Evolutionary conservation across 2,888 invertebrate genomes (phyloP), one percentile per base, ranked within the genome.

Genomic region (Ennomos erosarius): DNA sequence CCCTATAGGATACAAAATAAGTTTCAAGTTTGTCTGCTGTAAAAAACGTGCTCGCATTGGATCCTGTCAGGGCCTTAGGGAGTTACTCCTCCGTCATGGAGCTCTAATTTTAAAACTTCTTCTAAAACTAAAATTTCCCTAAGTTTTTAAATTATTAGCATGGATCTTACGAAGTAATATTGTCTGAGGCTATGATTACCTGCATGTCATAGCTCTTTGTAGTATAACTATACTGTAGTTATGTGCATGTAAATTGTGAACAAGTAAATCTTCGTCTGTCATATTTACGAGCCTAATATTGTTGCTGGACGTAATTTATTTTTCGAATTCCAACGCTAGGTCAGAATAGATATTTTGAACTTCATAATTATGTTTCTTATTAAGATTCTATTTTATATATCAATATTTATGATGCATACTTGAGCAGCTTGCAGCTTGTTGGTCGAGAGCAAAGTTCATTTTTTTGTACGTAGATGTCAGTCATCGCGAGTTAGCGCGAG

Each of bases 251-350:
- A 73, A 75, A 76, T 70, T 75, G 73, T 75, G 73, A 75, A 76
- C 70, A 72, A 73, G 66, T 68, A 61, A 58, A 64, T 65, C 67
- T 33, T 75, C 75, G 71, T 70, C 70, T 69, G 65, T 60, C 67
- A 64, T 65, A 68, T 71, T 39, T 67, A 75, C 69, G 68, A 71
- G 69, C 55, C 62, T 59, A 70, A 62, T 26, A 70, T 74, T 67
- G 59, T 66, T 73, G 71, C 83, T 80, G 75, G 74, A 48, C 70
- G 73, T 77, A 82, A 81, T 84, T 78, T 76, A 74, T 71, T 79
- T 72, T 60, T 64, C 70, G 67, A 52, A 60, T 61, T 69, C 69
- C 69, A 73, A 73, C 73, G 67, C 64, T 51, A 62, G 63, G 60
- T 67, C 64, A 64, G n/a, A n/a, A n/a, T n/a, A n/a, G 71, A 63